Conservation (phyloP, 1,140 invertebrate genomes). For the Drosophila quadrilineata region DNA sequence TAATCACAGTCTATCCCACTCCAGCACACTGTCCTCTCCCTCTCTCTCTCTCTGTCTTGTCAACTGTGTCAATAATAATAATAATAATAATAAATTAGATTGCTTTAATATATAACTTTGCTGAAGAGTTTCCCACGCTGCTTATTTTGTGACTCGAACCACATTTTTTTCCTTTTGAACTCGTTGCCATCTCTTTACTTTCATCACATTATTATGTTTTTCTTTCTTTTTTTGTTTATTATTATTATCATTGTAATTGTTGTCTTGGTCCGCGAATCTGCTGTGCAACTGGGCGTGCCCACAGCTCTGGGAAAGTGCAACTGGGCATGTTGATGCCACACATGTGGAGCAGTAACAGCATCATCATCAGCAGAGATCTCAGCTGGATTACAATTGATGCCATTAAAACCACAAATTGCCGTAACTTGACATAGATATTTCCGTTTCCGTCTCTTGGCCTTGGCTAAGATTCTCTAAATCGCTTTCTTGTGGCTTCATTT, state of each 20-base stretch:
- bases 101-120: constrained; percentile 5
- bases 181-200: constrained; percentile 3
- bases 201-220: neutral
- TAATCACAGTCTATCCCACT: too few species aligned
- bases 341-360: constrained; percentile 59
- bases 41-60: constrained; percentile 1
- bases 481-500: constrained; percentile 41
- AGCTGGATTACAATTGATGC: too few species aligned
- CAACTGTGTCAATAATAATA: constrained; percentile 12
- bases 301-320: too few species aligned
- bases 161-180: constrained; percentile 32
- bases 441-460: constrained; percentile 55
- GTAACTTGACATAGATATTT: constrained; percentile 69
- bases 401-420: constrained; percentile 74
- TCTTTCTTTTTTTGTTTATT: neutral
- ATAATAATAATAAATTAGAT: constrained; percentile 22
- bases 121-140: constrained; percentile 58
- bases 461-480: constrained; percentile 25
- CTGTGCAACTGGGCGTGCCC: constrained; percentile 22
- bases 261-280: too few species aligned
- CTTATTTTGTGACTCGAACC: constrained; percentile 43
- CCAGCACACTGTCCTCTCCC: neutral
- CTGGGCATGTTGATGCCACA: too few species aligned
- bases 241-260: too few species aligned
- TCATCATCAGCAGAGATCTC: too few species aligned